These are phyloP conservation scores for cattle (Bos taurus) DNA, from an alignment of 2,113 vertebrate genomes.

Conservation along the genomic window ARS-UCD2.0 NC_037338.1:37755501-37756000, in stretches of 20 bases:
- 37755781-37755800: neutral
- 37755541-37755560: neutral
- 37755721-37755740: neutral
- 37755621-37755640: neutral
- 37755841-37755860: neutral
- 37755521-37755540: neutral
- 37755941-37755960: neutral
- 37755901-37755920: conserved; percentile 24
- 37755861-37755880: neutral
- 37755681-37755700: conserved; percentile 22
- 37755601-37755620: conserved; percentile 2
- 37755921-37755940: neutral
- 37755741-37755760: neutral
- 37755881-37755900: neutral
- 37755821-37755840: neutral
- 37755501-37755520: conserved; percentile 14
- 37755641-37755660: neutral
- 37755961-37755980: neutral
- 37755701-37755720: neutral
- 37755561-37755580: neutral
- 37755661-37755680: neutral
- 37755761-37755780: neutral
- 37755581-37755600: conserved; percentile 34
- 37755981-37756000: neutral
- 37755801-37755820: neutral